Evolutionary conservation across 2,888 invertebrate species (phyloP).

Genomic region (Atrina japonica): DNA sequence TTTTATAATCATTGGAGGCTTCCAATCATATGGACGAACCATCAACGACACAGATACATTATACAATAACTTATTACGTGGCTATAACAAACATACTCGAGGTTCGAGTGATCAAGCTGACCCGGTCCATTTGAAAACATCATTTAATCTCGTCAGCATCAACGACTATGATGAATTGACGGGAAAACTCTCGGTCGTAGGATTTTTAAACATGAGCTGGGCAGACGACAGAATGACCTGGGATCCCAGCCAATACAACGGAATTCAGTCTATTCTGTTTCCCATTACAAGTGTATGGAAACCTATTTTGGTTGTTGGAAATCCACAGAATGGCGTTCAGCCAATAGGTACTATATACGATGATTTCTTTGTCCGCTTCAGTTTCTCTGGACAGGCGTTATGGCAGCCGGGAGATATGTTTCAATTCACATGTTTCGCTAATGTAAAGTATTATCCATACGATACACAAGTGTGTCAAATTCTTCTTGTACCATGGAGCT

Average conservation of each 20-base stretch:
- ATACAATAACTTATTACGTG: neutral
- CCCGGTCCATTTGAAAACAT: neutral
- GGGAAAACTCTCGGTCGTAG: constrained; percentile 11
- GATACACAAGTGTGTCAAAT: constrained; percentile 3
- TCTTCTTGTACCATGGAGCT: constrained; percentile 1
- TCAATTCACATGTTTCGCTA: neutral
- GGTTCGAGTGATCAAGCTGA: neutral
- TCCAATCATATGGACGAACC: too few relatives aligned
- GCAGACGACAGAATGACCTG: constrained; percentile 9
- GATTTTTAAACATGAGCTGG: constrained; percentile 17
- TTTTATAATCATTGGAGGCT: too few relatives aligned
- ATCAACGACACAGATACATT: neutral
- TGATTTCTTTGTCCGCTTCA: neutral
- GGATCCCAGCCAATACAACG: constrained; percentile 10
- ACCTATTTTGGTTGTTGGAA: constrained; percentile 5
- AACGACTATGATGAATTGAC: constrained; percentile 14
- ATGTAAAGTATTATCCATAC: constrained; percentile 5
- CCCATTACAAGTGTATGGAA: constrained; percentile 1
- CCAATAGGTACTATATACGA: neutral
- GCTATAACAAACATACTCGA: constrained; percentile 15
- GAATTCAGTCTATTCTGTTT: neutral
- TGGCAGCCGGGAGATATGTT: constrained; percentile 13
- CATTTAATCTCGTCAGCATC: neutral
- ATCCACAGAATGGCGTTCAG: neutral
- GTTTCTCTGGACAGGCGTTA: neutral